Base-by-base conservation (phyloP, 2,888 invertebrate species). In the Troilus luridus region DNA sequence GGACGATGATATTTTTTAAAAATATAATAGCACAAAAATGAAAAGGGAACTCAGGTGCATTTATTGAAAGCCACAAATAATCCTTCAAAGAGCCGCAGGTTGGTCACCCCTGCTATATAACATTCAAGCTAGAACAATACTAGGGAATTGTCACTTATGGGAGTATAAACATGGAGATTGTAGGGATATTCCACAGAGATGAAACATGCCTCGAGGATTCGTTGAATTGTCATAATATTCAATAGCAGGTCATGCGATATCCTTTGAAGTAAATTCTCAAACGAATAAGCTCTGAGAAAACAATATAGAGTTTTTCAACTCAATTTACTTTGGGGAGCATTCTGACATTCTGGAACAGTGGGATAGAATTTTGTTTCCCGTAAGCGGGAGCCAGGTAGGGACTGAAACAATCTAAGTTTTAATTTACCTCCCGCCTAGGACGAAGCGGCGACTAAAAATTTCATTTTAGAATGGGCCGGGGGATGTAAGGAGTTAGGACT, bases 341-440 rank as follows among this genome's bases (percentile, higher is more conserved):
- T 67, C 72, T 77, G 41, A 19, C 72, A 77, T 77, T 41, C 67
- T 24, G 67, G 24, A 67, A 24, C 67, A n/a, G 72, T 41, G 41
- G 72, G 12, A 41, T 77, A 41, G 54, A 91, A n/a, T 67, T 72
- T 91, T 88, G 90, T 60, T 91, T 90, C 1, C 91, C 91, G 72
- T 19, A 41, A 27, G 72, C 41, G n/a, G 91, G 90, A n/a, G 91
- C 91, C n/a, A 91, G 91, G 89, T 91, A 91, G 21, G 88, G 89
- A 60, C 77, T 91, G 88, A 89, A 91, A 62, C 85, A 85, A 85
- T 85, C 85, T 85, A 85, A 85, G 85, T 85, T 85, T 85, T 85
- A 85, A 85, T 85, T 85, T 85, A 85, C 85, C 85, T 85, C 85
- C 56, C 56, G 19, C 85, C 85, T 56, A 85, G 85, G 56, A 54